These are phyloP conservation scores for Desmophyllum pertusum DNA, from an alignment of 92 coral and sea anemone genomes.

Conservation along the genomic window DNA sequence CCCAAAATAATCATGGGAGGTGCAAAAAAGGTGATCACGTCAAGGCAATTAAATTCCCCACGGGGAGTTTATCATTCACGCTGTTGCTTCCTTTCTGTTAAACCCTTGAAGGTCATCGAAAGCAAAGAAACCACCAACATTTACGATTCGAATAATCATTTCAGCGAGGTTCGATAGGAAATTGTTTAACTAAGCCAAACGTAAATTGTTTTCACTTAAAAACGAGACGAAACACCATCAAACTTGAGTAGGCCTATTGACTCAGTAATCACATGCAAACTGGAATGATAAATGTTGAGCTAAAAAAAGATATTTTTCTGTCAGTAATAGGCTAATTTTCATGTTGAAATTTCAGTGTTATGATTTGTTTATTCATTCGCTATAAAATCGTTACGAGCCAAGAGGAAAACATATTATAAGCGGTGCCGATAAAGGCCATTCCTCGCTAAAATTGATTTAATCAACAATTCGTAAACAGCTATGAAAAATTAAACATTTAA, in stretches of 20 bases:
- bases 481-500: conserved; percentile 34
- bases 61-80: conserved; percentile 17
- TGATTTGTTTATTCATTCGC: not conserved
- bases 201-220: not conserved
- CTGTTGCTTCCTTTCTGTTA: not conserved
- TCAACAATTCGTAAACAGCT: conserved; percentile 12
- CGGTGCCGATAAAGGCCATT: not conserved
- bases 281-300: not conserved
- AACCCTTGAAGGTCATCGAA: conserved; percentile 36
- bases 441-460: not conserved
- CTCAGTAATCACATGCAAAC: not conserved
- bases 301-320: not conserved
- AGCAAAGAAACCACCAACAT: conserved; percentile 41
- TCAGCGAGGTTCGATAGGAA: not conserved
- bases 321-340: not conserved
- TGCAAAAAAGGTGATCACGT: conserved; percentile 7
- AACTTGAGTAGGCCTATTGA: not conserved
- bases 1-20: conserved; percentile 20
- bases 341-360: too few relatives aligned
- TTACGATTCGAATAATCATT: not conserved
- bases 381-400: not conserved
- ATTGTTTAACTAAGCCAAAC: not conserved
- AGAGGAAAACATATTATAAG: not conserved
- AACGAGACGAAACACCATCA: not conserved
- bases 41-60: conserved; percentile 38